Conservation (phyloP, 2,888 invertebrate genomes). For the Papilio demoleus region DNA sequence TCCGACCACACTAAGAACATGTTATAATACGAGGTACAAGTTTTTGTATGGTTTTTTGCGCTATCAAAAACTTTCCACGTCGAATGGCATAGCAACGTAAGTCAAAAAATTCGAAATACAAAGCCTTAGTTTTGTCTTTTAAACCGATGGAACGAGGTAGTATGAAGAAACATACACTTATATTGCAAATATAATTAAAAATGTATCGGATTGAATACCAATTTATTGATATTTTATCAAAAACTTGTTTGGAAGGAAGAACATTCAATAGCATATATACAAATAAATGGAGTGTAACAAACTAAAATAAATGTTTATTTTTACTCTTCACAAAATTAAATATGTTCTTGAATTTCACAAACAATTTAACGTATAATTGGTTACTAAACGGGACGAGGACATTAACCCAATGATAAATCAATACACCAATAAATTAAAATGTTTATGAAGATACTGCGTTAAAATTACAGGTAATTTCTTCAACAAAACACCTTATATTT, state of each 20-base stretch:
- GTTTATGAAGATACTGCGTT: background rate
- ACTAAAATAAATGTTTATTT: too few relatives aligned
- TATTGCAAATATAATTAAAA: too few relatives aligned
- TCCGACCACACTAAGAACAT: conserved; percentile 20
- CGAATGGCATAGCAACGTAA: conserved; percentile 12
- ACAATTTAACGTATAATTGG: background rate
- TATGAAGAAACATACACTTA: background rate
- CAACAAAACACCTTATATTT: background rate
- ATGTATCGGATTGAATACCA: too few relatives aligned
- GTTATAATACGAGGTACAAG: conserved; percentile 18
- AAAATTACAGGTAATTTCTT: background rate
- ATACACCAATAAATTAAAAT: background rate
- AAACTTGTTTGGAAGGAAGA: too few relatives aligned
- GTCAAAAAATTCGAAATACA: conserved; percentile 1
- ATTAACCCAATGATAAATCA: conserved; percentile 4
- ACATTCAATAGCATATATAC: too few relatives aligned
- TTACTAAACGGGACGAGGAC: background rate
- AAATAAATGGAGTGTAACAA: too few relatives aligned
- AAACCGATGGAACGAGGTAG: background rate
- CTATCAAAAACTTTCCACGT: conserved; percentile 35
- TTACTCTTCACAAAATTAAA: too few relatives aligned
- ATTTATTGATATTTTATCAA: too few relatives aligned
- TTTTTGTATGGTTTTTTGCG: conserved; percentile 35
- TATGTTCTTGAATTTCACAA: background rate
- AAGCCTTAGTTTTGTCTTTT: background rate